A percentile compares a stretch with the other conserved stretches of the same genome.
phyloP scores from a whole-genome alignment of 2,113 vertebrate species.

The Callaeas wilsoni region DNA sequence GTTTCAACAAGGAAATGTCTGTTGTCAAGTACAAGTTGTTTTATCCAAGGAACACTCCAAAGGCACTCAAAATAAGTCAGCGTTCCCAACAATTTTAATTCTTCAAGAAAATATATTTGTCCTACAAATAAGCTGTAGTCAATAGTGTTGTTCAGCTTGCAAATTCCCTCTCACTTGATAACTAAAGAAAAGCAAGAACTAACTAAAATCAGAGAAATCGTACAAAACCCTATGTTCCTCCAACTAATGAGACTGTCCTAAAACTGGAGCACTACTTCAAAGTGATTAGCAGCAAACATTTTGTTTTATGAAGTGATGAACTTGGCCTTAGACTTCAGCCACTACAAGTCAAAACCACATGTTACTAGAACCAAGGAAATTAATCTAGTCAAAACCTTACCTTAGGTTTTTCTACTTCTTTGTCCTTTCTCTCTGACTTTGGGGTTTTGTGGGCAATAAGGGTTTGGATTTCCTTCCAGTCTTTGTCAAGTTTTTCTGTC shows the following conservation, averaged over 20 bases:
- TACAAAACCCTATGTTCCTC: not conserved
- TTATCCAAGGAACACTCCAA: not conserved
- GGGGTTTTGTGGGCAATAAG: constrained; percentile 80
- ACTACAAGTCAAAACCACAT: not conserved
- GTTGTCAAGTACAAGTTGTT: not conserved
- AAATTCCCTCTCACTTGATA: not conserved
- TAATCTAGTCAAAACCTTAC: constrained; percentile 44
- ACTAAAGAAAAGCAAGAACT: not conserved
- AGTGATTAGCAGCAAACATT: not conserved
- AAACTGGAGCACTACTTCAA: not conserved
- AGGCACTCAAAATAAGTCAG: not conserved
- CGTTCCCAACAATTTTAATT: not conserved
- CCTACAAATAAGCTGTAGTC: not conserved
- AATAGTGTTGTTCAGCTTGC: not conserved
- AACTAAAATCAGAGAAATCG: not conserved
- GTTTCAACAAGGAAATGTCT: not conserved
- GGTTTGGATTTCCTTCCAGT: constrained; percentile 89
- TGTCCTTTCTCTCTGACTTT: constrained; percentile 65
- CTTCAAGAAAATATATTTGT: not conserved
- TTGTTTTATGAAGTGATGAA: not conserved
- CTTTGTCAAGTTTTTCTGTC: constrained; percentile 92
- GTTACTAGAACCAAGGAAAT: not conserved
- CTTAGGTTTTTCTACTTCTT: constrained; percentile 77
- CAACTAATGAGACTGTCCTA: not conserved
- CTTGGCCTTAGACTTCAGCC: not conserved